Conservation (phyloP, 2,113 vertebrate species). For the Ardeotis arabs region DNA sequence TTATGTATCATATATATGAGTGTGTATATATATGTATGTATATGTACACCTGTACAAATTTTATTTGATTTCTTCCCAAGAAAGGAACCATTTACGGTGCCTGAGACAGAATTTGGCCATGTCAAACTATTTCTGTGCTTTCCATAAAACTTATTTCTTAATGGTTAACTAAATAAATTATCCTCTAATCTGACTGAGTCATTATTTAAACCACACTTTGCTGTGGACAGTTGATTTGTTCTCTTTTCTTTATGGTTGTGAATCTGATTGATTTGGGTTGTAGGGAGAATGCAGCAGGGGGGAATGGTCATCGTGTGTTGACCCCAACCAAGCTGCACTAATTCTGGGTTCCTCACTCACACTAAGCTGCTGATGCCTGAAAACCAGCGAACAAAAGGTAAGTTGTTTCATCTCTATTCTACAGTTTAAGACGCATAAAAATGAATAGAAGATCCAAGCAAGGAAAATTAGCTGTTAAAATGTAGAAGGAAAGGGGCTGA, state of each 20-base stretch:
- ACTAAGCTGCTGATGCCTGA: neutral
- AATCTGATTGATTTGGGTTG: neutral
- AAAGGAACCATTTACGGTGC: neutral
- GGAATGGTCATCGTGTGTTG: accelerated
- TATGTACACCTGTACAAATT: neutral
- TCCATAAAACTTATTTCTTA: neutral
- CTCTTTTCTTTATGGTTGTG: neutral
- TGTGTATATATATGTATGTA: neutral
- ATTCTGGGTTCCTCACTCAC: neutral
- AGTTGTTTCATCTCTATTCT: neutral
- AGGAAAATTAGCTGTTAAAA: neutral
- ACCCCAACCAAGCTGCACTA: neutral
- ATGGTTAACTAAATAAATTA: neutral
- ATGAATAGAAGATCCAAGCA: neutral
- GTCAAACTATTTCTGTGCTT: neutral
- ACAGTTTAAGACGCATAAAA: neutral
- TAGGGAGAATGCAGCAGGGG: accelerated
- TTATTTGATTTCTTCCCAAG: neutral
- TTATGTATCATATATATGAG: neutral
- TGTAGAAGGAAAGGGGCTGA: neutral
- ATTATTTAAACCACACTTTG: neutral
- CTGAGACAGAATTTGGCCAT: neutral
- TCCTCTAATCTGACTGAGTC: neutral
- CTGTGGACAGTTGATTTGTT: neutral
- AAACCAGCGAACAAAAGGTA: neutral